Base-by-base conservation (phyloP, 2,888 invertebrate species). In the Apodemia hepburni region DNA sequence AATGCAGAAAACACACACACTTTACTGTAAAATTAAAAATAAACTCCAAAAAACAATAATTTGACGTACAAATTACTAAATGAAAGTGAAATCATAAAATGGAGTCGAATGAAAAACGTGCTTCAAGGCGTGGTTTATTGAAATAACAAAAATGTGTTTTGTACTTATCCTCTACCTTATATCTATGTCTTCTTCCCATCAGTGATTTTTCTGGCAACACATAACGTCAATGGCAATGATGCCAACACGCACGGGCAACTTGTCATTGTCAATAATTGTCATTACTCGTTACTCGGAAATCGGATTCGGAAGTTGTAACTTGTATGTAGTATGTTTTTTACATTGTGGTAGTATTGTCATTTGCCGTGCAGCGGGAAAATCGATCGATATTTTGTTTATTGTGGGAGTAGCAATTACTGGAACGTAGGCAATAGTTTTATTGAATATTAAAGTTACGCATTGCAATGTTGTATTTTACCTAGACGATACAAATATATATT, bases 321-420 rank as follows among this genome's bases (percentile, higher is more conserved):
- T 38, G 58, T 62, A 22, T 12, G 60, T 62, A 54, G 65, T 68
- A 68, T 11, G n/a, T n/a, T n/a, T n/a, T n/a, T n/a, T n/a, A n/a
- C n/a, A n/a, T n/a, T n/a, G n/a, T n/a, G n/a, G n/a, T n/a, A n/a
- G n/a, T n/a, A n/a, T n/a, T n/a, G n/a, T n/a, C n/a, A n/a, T n/a
- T n/a, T 12, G 51, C 12, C 22, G 51, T 11, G 22, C 66, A 72
- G 74, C 74, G 74, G 74, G 74, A 75, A 75, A 74, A 73, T 70
- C 75, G 73, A 75, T 75, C 73, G 73, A 72, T 71, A 71, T 45
- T 49, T 54, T 58, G 60, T 62, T 17, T 22, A 58, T 15, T 58
- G 18, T 51, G 51, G 51, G 51, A 22, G 51, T 51, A 42, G 42
- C 42, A 42, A 42, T 42, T 38, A 38, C 12, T 22, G 22, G 27